Evolutionary conservation across 2,888 invertebrate genomes (phyloP).

Genomic region (Epirrita christyi): DNA sequence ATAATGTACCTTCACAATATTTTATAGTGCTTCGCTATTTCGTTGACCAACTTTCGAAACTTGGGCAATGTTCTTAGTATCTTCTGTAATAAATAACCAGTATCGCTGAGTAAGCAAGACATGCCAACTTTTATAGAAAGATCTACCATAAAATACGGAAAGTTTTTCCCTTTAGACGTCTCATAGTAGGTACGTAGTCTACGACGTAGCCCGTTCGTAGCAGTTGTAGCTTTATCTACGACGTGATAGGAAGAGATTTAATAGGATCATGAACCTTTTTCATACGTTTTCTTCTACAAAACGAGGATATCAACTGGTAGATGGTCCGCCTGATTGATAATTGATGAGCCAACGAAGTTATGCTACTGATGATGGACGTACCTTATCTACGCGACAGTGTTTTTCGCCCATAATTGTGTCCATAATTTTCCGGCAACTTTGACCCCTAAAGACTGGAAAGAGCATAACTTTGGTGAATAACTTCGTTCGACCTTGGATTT

Average conservation of each 20-base stretch:
- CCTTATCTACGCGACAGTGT: not conserved
- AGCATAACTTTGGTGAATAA: too few species aligned
- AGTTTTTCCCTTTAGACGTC: constrained; percentile 13
- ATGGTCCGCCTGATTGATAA: constrained; percentile 12
- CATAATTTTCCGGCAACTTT: not conserved
- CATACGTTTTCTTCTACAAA: constrained; percentile 12
- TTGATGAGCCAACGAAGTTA: constrained; percentile 14
- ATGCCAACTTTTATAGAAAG: constrained; percentile 35
- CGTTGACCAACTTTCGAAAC: constrained; percentile 39
- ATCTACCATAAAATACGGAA: constrained; percentile 23
- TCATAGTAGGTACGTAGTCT: constrained; percentile 20
- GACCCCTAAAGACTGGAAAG: constrained; percentile 2
- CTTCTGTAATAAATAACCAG: constrained; percentile 38
- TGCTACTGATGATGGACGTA: constrained; percentile 1
- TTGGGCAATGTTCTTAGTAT: constrained; percentile 35
- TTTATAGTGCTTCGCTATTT: constrained; percentile 29
- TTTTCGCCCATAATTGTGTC: not conserved
- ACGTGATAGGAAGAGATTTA: constrained; percentile 15
- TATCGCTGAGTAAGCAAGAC: constrained; percentile 33
- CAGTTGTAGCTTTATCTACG: constrained; percentile 24
- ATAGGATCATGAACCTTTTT: constrained; percentile 7
- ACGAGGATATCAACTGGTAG: constrained; percentile 14
- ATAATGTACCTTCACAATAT: constrained; percentile 26
- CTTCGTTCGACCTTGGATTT: too few species aligned
- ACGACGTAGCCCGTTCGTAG: constrained; percentile 21